phyloP scores from a whole-genome alignment of 1,140 invertebrate species.

The Ostrea edulis region DNA sequence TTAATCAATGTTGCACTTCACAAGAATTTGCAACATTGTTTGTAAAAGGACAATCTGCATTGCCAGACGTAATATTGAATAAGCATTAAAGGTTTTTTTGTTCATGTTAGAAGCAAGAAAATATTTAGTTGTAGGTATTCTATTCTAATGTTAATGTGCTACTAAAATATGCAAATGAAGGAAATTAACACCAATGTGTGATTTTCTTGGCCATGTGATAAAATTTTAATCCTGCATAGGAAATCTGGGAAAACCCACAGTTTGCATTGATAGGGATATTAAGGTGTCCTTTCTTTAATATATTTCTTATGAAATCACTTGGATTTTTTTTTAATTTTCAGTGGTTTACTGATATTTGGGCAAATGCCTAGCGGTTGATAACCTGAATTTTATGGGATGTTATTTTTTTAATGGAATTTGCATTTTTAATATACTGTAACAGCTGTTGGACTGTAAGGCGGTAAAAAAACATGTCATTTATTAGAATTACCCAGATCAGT shows the following conservation, averaged over 20 bases:
- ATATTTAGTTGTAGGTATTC: not conserved
- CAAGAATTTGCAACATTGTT: not conserved
- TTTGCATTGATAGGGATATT: no score
- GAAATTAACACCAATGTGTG: not conserved
- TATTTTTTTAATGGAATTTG: not conserved
- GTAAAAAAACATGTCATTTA: not conserved
- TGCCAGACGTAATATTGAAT: not conserved
- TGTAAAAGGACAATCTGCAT: slow-evolving; percentile 17
- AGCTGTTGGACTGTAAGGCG: not conserved
- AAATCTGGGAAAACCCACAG: no score
- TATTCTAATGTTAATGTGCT: not conserved
- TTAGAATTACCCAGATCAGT: slow-evolving; percentile 27
- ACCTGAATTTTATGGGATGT: not conserved
- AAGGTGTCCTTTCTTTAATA: no score
- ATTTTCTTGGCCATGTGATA: slow-evolving; percentile 5
- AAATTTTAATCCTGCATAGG: not conserved
- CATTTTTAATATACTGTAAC: slow-evolving; percentile 19
- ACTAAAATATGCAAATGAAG: not conserved
- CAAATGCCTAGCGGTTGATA: not conserved
- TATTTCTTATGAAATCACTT: no score
- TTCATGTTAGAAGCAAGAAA: not conserved
- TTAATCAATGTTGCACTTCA: not conserved
- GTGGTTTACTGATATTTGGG: not conserved
- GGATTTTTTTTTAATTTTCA: no score
- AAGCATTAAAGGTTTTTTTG: not conserved